Evolutionary conservation across 2,888 invertebrate species (phyloP).

Genomic region (Serripes groenlandicus): DNA sequence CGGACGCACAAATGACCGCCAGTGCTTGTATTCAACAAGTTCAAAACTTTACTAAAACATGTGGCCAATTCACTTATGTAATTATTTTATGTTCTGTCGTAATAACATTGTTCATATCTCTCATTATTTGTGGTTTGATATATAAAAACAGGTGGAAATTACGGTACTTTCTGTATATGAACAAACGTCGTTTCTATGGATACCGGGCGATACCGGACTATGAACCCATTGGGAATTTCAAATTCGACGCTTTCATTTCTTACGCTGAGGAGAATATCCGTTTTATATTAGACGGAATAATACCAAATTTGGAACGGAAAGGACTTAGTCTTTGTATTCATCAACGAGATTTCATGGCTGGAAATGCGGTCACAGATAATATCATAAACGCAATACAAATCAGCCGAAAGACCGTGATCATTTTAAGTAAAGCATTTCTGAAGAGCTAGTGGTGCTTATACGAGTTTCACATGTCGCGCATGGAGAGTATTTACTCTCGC

Average conservation of each 20-base stretch:
- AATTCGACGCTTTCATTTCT: neutral
- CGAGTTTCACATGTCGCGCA: slow-evolving; percentile 71
- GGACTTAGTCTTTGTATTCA: neutral
- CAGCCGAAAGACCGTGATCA: neutral
- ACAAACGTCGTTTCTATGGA: slow-evolving; percentile 6
- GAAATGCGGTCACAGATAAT: neutral
- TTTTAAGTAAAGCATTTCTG: neutral
- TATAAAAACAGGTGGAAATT: slow-evolving; percentile 63
- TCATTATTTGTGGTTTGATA: slow-evolving; percentile 50
- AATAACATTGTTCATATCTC: slow-evolving; percentile 20
- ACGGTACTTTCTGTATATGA: slow-evolving; percentile 49
- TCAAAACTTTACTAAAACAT: neutral
- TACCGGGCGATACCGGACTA: neutral
- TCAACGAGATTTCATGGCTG: neutral
- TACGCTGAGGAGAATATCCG: neutral
- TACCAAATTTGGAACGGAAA: neutral
- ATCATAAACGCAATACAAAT: neutral
- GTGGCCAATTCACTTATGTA: neutral
- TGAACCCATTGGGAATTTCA: neutral
- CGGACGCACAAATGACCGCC: too few species aligned
- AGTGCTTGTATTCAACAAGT: too few species aligned
- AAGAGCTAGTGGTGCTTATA: slow-evolving; percentile 41
- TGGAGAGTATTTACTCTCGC: slow-evolving; percentile 64
- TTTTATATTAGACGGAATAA: neutral
- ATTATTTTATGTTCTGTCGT: neutral